A percentile compares a stretch with the other conserved stretches of the same genome.
Evolutionary conservation across 2,888 invertebrate species (phyloP).

Genomic region (Gisinianus flammeolus): DNA sequence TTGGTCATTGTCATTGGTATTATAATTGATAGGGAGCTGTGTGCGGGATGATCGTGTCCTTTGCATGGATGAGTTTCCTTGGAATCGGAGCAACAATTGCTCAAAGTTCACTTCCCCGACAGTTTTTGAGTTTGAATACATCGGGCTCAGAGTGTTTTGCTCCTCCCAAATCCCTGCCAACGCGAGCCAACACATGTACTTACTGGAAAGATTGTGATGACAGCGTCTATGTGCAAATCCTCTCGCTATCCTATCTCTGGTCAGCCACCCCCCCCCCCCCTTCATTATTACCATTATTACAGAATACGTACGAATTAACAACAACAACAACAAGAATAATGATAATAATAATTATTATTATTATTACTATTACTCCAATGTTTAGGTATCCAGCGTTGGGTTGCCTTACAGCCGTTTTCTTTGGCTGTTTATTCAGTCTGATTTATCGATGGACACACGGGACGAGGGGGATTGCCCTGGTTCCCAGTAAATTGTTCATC

Average conservation of each 20-base stretch:
- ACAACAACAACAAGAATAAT: too few relatives aligned
- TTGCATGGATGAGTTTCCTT: slow-evolving; percentile 52
- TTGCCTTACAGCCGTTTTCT: slow-evolving; percentile 37
- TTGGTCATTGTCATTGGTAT: too few relatives aligned
- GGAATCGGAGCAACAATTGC: slow-evolving; percentile 55
- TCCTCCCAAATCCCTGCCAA: neutral
- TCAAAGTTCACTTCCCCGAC: slow-evolving; percentile 50
- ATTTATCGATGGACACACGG: slow-evolving; percentile 33
- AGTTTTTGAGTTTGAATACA: slow-evolving; percentile 40
- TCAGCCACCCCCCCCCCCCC: too few relatives aligned
- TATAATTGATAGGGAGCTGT: slow-evolving; percentile 49
- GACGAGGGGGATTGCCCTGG: slow-evolving; percentile 40
- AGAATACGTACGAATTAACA: too few relatives aligned
- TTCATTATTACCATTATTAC: too few relatives aligned
- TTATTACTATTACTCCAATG: too few relatives aligned
- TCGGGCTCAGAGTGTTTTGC: neutral
- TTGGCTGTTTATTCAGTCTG: slow-evolving; percentile 50
- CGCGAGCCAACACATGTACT: neutral
- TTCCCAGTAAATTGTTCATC: slow-evolving; percentile 51
- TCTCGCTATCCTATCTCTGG: slow-evolving; percentile 56
- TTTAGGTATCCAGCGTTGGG: slow-evolving; percentile 56
- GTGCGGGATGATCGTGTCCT: slow-evolving; percentile 47
- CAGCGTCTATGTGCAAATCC: slow-evolving; percentile 41
- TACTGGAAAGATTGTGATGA: slow-evolving; percentile 49
- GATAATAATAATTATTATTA: too few relatives aligned